Evolutionary conservation across 2,113 vertebrate species (phyloP).

Genomic region (Ranitomeya imitator): DNA sequence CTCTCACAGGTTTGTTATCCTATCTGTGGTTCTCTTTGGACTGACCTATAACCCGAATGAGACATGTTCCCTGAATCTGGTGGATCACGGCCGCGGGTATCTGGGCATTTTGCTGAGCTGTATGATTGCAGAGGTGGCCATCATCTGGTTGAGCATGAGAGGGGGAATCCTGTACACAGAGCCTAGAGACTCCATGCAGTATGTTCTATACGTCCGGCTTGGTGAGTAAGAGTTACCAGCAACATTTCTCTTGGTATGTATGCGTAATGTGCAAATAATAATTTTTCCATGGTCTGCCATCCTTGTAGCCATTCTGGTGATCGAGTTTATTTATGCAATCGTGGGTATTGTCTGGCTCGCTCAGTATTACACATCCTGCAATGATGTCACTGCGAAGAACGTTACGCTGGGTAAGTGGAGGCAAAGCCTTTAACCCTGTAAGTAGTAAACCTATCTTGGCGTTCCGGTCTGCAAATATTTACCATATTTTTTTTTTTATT

Average conservation of each 20-base stretch:
- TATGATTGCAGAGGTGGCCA: slow-evolving; percentile 96
- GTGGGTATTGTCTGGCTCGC: slow-evolving; percentile 96
- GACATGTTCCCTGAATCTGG: slow-evolving; percentile 92
- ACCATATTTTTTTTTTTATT: no score
- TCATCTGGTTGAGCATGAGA: slow-evolving; percentile 99
- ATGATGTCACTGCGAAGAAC: slow-evolving; percentile 94
- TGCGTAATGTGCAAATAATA: neutral
- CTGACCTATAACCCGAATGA: slow-evolving; percentile 89
- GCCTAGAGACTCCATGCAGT: slow-evolving; percentile 96
- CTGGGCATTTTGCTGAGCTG: slow-evolving; percentile 97
- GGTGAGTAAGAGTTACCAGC: slow-evolving; percentile 76
- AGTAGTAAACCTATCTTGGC: no score
- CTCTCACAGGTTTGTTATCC: slow-evolving; percentile 88
- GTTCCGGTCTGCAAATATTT: no score
- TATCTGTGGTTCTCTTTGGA: slow-evolving; percentile 97
- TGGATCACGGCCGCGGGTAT: slow-evolving; percentile 97
- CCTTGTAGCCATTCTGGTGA: slow-evolving; percentile 88
- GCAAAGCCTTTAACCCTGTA: neutral
- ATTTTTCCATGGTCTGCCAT: slow-evolving; percentile 46
- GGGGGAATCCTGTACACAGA: slow-evolving; percentile 98
- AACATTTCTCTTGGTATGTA: neutral
- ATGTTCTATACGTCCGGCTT: slow-evolving; percentile 96
- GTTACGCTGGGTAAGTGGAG: slow-evolving; percentile 86
- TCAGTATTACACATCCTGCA: slow-evolving; percentile 95
- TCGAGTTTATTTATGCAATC: slow-evolving; percentile 95